Conservation (phyloP, 2,888 invertebrate species). For the Erebia palarica region DNA sequence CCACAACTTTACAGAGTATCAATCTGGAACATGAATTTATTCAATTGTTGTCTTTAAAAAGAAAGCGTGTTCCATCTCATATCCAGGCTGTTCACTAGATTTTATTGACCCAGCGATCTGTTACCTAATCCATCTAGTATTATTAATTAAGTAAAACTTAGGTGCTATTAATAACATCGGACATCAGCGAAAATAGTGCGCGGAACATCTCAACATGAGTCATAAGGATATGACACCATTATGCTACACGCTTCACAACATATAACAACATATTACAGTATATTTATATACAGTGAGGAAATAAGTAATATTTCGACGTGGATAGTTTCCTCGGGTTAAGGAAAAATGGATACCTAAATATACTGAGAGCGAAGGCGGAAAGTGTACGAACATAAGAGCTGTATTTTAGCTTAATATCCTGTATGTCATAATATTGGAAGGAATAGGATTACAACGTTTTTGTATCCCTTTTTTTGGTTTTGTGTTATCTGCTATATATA, state of each 20-base stretch:
- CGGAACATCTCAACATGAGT: slow-evolving; percentile 30
- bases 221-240: slow-evolving; percentile 38
- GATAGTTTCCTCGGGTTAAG: slow-evolving; percentile 39
- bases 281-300: slow-evolving; percentile 34
- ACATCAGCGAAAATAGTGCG: slow-evolving; percentile 24
- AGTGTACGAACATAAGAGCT: slow-evolving; percentile 12
- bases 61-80: too few species aligned
- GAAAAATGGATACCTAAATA: slow-evolving; percentile 37
- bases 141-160: not conserved
- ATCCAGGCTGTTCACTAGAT: too few species aligned
- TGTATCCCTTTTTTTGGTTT: not conserved
- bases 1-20: not conserved
- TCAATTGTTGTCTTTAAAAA: not conserved
- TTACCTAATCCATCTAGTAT: not conserved
- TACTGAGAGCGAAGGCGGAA: slow-evolving; percentile 20
- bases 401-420: slow-evolving; percentile 16
- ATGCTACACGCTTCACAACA: slow-evolving; percentile 38
- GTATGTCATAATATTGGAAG: slow-evolving; percentile 2
- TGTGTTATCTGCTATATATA: not conserved
- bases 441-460: not conserved
- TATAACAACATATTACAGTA: slow-evolving; percentile 30
- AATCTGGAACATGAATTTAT: not conserved
- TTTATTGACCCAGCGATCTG: too few species aligned
- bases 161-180: not conserved
- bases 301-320: slow-evolving; percentile 41